Percentiles rank a stretch among this genome's conserved stretches.
Evolutionary conservation across 2,797 vertebrate species (phyloP).

Genomic region (Lepus oiostolus): DNA sequence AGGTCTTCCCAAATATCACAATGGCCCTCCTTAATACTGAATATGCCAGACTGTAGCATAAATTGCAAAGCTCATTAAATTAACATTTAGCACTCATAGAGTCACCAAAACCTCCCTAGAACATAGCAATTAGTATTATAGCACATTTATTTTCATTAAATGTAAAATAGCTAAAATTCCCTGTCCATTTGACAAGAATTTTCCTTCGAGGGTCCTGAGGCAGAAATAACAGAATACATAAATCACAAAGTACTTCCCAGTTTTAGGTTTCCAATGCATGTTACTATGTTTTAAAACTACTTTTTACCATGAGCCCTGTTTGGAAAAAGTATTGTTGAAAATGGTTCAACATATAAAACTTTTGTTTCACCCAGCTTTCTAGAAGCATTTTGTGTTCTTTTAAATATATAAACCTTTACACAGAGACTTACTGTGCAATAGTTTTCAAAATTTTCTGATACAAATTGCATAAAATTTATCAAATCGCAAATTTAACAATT

Average conservation of each 20-base stretch:
- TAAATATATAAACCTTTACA: not conserved
- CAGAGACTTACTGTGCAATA: not conserved
- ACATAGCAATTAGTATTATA: not conserved
- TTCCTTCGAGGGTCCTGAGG: not conserved
- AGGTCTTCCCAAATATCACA: not conserved
- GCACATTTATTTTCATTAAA: not conserved
- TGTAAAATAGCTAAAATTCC: not conserved
- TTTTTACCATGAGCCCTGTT: not conserved
- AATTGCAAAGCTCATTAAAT: not conserved
- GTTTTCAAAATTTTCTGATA: not conserved
- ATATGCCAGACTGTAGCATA: not conserved
- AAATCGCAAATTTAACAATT: not conserved
- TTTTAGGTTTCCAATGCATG: not conserved
- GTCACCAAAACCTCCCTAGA: not conserved
- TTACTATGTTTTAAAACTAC: not conserved
- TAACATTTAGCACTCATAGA: not conserved
- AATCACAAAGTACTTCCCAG: not conserved
- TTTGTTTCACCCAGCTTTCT: not conserved
- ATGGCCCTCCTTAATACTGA: not conserved
- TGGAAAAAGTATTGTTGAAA: conserved; percentile 15
- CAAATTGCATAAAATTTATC: not conserved
- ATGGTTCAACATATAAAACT: not conserved
- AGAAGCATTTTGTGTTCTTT: not conserved
- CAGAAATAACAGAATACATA: not conserved
- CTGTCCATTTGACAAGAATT: not conserved